Percentiles rank a stretch among this genome's conserved stretches.
phyloP scores from a whole-genome alignment of 2,797 vertebrate species.

The Sebastes vulpes region DNA sequence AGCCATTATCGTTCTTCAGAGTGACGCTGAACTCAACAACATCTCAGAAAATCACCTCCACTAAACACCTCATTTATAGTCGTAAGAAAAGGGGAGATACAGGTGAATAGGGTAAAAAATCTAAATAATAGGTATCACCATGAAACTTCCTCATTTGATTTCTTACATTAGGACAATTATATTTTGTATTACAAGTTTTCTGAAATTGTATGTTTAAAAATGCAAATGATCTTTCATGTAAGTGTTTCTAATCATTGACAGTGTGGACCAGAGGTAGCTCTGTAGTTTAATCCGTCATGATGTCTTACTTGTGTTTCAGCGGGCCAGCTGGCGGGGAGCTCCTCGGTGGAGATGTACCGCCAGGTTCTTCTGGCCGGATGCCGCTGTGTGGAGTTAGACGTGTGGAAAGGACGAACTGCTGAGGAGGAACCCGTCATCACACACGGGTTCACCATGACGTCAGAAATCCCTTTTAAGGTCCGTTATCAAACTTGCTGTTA shows the following conservation, averaged over 20 bases:
- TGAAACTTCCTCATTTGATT: too few relatives aligned
- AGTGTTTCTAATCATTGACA: background rate
- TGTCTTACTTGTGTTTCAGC: constrained; percentile 77
- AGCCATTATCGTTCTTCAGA: background rate
- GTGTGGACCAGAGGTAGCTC: background rate
- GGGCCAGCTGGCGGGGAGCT: constrained; percentile 97
- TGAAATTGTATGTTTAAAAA: too few relatives aligned
- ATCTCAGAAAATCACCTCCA: background rate
- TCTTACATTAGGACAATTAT: too few relatives aligned
- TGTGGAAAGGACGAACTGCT: constrained; percentile 97
- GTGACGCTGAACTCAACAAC: background rate
- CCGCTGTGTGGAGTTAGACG: constrained; percentile 97
- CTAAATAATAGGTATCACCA: too few relatives aligned
- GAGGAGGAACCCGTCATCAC: constrained; percentile 99
- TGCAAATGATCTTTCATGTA: too few relatives aligned
- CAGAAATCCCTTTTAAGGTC: constrained; percentile 89
- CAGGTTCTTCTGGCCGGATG: constrained; percentile 97
- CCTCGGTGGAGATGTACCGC: constrained; percentile 98
- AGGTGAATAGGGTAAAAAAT: too few relatives aligned
- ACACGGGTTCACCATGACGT: constrained; percentile 99
- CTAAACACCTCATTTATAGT: background rate
- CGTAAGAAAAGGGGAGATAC: too few relatives aligned
- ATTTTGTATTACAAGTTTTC: too few relatives aligned
- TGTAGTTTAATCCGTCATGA: background rate
- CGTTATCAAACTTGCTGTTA: background rate